Evolutionary conservation across 2,888 invertebrate genomes (phyloP), one percentile per base, ranked within the genome.

Genomic region (Macrophya alboannulata): DNA sequence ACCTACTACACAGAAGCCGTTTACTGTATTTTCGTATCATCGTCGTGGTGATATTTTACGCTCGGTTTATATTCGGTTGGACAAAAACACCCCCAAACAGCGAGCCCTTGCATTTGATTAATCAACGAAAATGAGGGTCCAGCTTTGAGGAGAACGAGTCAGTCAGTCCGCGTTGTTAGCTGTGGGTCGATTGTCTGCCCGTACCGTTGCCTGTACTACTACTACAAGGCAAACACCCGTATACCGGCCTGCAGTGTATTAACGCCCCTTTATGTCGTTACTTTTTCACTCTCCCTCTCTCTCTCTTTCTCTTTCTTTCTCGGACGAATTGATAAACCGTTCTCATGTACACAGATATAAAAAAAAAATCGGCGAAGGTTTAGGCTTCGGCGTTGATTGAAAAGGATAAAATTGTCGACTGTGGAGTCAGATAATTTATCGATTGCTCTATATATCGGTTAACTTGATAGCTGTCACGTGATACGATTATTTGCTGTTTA

Each of bases 161-260:
- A 51, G 43, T 81, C 62, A 51, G 21, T 51, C 43, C 62, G n/a
- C 45, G 45, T 43, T 21, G 40, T 81, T 62, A 62, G 21, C 25
- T 59, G 59, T 59, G 81, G 59, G 59, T 81, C 81, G 81, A 81
- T 81, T 81, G 81, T 81, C 81, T 25, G 59, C 81, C 81, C 81
- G 81, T 81, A 81, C 59, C 59, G 62, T 62, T 81, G 40, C 59
- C 81, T 51, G 17, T 59, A 62, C 59, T 81, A 81, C 81, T 62
- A 81, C 3, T 72, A 72, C 51, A 25, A 15, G 51, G n/a, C 51
- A 37, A 55, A 37, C 55, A 55, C 77, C 51, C 77, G 77, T 77
- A 55, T 74, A 37, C 77, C 55, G 31, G 17, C 17, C n/a, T n/a
- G n/a, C 17, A 45, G 25, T 45, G 25, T 74, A 74, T 74, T 15